A percentile compares a stretch with the other conserved stretches of the same genome.
Conservation (phyloP, 2,797 vertebrate species). For the Champsocephalus gunnari region DNA sequence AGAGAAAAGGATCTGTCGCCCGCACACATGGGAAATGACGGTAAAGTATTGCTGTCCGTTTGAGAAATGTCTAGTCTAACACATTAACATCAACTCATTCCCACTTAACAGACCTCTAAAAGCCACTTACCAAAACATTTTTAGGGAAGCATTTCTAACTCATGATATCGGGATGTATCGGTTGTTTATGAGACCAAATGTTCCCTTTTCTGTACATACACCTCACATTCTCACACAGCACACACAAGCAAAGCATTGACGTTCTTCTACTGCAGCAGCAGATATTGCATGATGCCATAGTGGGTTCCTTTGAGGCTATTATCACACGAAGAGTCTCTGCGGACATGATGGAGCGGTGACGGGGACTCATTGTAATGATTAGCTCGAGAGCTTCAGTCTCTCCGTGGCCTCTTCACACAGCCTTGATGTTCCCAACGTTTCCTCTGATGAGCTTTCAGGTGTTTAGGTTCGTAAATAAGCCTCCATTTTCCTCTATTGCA, state of each 20-base stretch:
- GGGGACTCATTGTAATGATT: conserved; percentile 27
- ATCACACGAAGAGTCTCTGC: conserved; percentile 30
- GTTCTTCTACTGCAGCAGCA: conserved; percentile 8
- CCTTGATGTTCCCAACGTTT: conserved; percentile 20
- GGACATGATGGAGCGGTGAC: conserved; percentile 21
- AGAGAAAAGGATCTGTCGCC: not conserved
- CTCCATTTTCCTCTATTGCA: not conserved
- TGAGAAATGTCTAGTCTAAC: not conserved
- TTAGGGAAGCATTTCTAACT: not conserved
- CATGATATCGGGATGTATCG: not conserved
- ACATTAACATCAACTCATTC: not conserved
- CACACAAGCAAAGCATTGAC: conserved; percentile 5
- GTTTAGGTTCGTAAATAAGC: conserved; percentile 4
- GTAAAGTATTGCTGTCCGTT: not conserved
- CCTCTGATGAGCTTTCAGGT: conserved; percentile 37
- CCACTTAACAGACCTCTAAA: not conserved
- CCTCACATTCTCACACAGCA: not conserved
- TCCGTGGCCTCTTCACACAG: conserved; percentile 24
- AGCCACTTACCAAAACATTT: not conserved
- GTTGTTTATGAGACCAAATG: not conserved
- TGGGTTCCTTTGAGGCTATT: conserved; percentile 30
- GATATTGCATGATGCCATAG: conserved; percentile 19
- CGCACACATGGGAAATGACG: conserved; percentile 1
- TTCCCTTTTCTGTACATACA: not conserved
- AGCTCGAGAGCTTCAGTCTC: conserved; percentile 10